Conservation (phyloP, 2,113 vertebrate species). For the Indicator maculatus region DNA sequence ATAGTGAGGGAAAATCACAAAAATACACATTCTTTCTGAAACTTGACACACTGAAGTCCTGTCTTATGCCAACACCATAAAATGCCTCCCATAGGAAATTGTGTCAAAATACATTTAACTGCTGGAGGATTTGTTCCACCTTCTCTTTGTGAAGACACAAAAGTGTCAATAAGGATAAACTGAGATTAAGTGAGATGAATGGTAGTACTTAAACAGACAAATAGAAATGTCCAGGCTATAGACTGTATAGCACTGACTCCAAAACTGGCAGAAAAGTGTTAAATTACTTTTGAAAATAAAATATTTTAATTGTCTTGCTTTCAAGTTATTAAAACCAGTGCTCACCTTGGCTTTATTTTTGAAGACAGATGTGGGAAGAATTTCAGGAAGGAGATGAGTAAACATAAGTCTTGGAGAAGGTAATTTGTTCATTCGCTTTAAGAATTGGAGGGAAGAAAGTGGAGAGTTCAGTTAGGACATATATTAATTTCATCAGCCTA, state of each 20-base stretch:
- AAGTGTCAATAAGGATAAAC: not conserved
- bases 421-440: conserved; percentile 15
- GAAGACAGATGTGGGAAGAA: conserved; percentile 44
- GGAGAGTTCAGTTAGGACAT: not conserved
- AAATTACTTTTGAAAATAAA: not conserved
- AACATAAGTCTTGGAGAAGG: conserved; percentile 23
- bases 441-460: not conserved
- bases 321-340: not conserved
- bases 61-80: not conserved
- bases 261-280: not conserved
- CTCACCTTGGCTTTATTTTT: conserved; percentile 49
- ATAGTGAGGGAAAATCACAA: not conserved
- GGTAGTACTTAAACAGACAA: not conserved
- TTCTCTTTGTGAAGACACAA: not conserved
- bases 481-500: not conserved
- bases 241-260: not conserved
- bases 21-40: not conserved
- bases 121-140: not conserved
- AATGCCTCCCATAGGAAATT: not conserved
- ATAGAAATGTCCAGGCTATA: not conserved
- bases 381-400: conserved; percentile 28
- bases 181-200: not conserved
- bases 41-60: not conserved
- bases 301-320: not conserved
- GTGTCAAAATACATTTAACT: not conserved